Evolutionary conservation across 2,113 vertebrate genomes (phyloP).

Genomic region (Oplegnathus fasciatus): DNA sequence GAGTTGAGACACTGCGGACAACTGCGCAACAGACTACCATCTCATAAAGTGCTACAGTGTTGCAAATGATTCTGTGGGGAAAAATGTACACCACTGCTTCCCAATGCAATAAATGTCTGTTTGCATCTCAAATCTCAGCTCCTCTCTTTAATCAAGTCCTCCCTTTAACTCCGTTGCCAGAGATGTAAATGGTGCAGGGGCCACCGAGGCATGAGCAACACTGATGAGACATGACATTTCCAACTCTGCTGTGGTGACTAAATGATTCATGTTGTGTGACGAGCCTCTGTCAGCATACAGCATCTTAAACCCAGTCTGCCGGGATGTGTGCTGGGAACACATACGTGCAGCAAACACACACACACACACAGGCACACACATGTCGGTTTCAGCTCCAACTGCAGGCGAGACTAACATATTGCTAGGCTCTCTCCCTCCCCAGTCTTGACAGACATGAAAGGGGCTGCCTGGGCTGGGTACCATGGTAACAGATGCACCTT

Average conservation of each 20-base stretch:
- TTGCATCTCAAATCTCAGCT: constrained; percentile 76
- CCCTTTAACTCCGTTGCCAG: constrained; percentile 40
- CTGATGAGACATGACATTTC: constrained; percentile 85
- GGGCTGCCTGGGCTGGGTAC: constrained; percentile 79
- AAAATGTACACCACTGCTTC: constrained; percentile 74
- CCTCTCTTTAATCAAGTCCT: constrained; percentile 71
- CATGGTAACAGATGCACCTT: constrained; percentile 87
- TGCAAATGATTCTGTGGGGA: constrained; percentile 70
- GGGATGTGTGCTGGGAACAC: constrained; percentile 51
- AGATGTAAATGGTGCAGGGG: constrained; percentile 56
- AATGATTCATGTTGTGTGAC: constrained; percentile 86
- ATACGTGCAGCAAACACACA: constrained; percentile 41
- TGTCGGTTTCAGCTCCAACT: constrained; percentile 62
- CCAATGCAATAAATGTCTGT: constrained; percentile 80
- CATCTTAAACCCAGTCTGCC: constrained; percentile 51
- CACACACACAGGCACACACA: constrained; percentile 13
- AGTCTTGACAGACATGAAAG: constrained; percentile 82
- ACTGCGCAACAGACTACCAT: constrained; percentile 56
- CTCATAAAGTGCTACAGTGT: constrained; percentile 64
- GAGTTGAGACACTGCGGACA: constrained; percentile 41
- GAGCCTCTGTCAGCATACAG: constrained; percentile 76
- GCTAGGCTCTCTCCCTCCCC: constrained; percentile 63
- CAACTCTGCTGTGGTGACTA: constrained; percentile 79
- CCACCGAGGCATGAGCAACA: constrained; percentile 63
- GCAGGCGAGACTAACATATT: constrained; percentile 68